Evolutionary conservation across 2,888 invertebrate genomes (phyloP).

Genomic region (Andricus quercusramuli): DNA sequence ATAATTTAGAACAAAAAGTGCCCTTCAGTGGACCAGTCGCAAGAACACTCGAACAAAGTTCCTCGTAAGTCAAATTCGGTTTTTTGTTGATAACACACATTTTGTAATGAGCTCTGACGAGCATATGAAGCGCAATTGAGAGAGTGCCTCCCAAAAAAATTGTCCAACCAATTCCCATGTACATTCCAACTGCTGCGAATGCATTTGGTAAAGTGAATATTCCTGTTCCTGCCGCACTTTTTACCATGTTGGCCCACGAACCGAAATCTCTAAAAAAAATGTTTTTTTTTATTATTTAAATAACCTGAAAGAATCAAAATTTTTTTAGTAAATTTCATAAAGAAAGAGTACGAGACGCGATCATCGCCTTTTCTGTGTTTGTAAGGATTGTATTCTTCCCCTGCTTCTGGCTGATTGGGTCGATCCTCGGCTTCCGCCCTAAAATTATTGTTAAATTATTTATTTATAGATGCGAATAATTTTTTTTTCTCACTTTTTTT

Average conservation of each 20-base stretch:
- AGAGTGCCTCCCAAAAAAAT: slow-evolving; percentile 61
- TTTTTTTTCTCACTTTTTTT: background rate
- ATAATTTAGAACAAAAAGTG: slow-evolving; percentile 24
- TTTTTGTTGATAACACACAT: slow-evolving; percentile 58
- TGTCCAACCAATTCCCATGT: slow-evolving; percentile 62
- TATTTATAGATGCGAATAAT: background rate
- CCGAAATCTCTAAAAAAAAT: slow-evolving; percentile 58
- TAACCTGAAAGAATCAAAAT: background rate
- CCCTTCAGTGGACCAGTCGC: slow-evolving; percentile 49
- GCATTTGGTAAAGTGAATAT: slow-evolving; percentile 67
- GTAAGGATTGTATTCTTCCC: slow-evolving; percentile 58
- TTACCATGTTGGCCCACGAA: slow-evolving; percentile 60
- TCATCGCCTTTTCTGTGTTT: slow-evolving; percentile 51
- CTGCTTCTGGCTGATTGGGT: background rate
- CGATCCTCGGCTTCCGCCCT: background rate
- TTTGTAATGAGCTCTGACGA: slow-evolving; percentile 59
- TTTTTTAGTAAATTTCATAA: background rate
- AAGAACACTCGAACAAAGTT: slow-evolving; percentile 58
- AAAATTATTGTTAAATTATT: background rate
- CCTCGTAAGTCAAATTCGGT: slow-evolving; percentile 60
- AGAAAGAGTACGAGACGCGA: slow-evolving; percentile 57
- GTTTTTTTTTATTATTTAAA: no score
- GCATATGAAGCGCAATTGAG: slow-evolving; percentile 60
- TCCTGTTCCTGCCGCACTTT: slow-evolving; percentile 65
- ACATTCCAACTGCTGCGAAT: slow-evolving; percentile 64